Evolutionary conservation across 1,140 invertebrate genomes (phyloP), one percentile per base, ranked within the genome.

Genomic region (Caenorhabditis remanei): DNA sequence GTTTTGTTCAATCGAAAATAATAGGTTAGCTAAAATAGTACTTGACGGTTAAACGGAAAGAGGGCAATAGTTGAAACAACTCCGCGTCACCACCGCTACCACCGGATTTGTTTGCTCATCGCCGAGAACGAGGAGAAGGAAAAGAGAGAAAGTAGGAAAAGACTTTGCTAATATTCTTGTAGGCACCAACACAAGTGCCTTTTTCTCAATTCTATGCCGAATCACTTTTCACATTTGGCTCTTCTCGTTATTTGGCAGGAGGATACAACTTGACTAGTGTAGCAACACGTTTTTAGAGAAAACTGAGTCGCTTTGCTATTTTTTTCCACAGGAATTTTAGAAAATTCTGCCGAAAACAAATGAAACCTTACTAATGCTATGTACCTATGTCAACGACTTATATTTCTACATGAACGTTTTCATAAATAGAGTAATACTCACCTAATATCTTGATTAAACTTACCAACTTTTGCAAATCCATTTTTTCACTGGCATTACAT

Each of bases 91-190:
- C 71, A 71, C 67, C 67, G 67, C 67, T 41, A 79, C 71, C 71
- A 50, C 71, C 46, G 71, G 71, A 79, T 79, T 79, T 79, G 71
- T 79, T 79, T 79, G 71, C 71, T 79, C 71, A 79, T 79, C 71
- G 71, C 13, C 40, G 71, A 79, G 46, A 79, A 46, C 6, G 21
- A 43, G n/a, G 46, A 50, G n/a, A 14, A 24, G 19, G n/a, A 50
- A 50, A 79, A 50, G 46, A 24, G 11, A 21, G 46, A 50, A 50
- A 50, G n/a, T n/a, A 24, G 65, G 46, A 50, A 79, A 79, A 50
- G 46, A 50, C 46, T 79, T 50, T 50, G 71, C 71, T 79, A 79
- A 79, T 79, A 79, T 79, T 79, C 71, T 79, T 79, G 71, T 79
- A 79, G 71, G 50, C 71, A 53, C 71, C 3, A 43, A 16, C 71